Conservation (phyloP, 2,797 vertebrate genomes). For the Smutsia gigantea region DNA sequence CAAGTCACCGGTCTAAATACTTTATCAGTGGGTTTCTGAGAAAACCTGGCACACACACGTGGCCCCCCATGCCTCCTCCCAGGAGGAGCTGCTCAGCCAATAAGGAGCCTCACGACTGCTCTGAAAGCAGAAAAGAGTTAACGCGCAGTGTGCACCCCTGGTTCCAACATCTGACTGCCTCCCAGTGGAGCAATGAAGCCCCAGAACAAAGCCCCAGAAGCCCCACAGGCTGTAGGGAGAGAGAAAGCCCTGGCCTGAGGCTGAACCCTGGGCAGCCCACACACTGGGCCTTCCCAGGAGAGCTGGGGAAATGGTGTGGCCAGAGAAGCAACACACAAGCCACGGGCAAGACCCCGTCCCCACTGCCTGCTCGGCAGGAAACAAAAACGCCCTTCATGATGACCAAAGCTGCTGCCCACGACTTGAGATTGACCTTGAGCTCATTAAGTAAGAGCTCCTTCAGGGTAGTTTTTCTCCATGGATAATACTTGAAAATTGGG, state of each 20-base stretch:
- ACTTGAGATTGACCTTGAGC: slow-evolving; percentile 3
- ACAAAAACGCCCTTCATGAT: neutral
- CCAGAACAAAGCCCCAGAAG: neutral
- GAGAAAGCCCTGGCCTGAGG: neutral
- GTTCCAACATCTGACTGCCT: neutral
- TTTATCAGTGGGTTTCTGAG: slow-evolving; percentile 13
- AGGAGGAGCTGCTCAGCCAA: neutral
- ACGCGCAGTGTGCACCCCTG: neutral
- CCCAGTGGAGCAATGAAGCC: neutral
- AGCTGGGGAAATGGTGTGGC: rapidly evolving
- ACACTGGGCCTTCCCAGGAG: neutral
- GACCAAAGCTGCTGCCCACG: slow-evolving; percentile 33
- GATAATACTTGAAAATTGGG: slow-evolving; percentile 81
- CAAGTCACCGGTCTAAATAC: neutral
- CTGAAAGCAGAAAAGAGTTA: neutral
- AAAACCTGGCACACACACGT: rapidly evolving
- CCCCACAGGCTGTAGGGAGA: neutral
- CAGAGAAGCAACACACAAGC: neutral
- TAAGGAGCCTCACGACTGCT: neutral
- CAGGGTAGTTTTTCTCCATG: slow-evolving; percentile 69
- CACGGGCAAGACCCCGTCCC: neutral
- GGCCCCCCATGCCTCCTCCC: neutral
- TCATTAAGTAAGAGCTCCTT: slow-evolving; percentile 69
- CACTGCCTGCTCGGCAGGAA: neutral
- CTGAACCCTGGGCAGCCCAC: neutral